These are phyloP conservation scores for Pseudomyrmex cubaensis DNA, from an alignment of 1,140 invertebrate genomes.

Conservation along the genomic window DNA sequence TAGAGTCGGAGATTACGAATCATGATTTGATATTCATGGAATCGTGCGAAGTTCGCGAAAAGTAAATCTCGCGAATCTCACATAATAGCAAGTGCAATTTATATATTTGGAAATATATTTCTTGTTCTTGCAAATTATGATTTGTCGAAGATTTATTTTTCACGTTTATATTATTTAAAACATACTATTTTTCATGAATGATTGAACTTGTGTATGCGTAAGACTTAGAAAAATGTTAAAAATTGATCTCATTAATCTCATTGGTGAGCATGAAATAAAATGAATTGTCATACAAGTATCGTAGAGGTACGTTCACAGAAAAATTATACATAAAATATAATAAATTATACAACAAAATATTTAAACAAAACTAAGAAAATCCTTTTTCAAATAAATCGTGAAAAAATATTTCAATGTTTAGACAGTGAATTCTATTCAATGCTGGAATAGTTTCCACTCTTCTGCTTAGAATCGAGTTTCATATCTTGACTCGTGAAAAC, in stretches of 20 bases:
- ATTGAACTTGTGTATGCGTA: constrained; percentile 28
- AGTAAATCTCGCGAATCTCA: background rate
- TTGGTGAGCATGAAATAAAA: constrained; percentile 7
- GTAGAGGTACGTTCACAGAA: constrained; percentile 37
- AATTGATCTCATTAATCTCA: constrained; percentile 51
- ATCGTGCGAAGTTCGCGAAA: too few species aligned
- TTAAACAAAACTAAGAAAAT: too few species aligned
- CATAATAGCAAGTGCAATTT: constrained; percentile 27
- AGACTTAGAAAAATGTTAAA: constrained; percentile 50
- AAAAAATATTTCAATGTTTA: constrained; percentile 25
- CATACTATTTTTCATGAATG: constrained; percentile 36
- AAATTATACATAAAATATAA: too few species aligned
- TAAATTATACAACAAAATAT: too few species aligned
- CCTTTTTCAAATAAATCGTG: constrained; percentile 8
- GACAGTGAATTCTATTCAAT: background rate
- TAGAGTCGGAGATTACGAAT: too few species aligned
- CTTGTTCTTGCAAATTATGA: constrained; percentile 31
- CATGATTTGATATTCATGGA: too few species aligned
- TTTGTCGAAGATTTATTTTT: constrained; percentile 14
- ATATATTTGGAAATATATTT: background rate
- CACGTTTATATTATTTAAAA: constrained; percentile 30
- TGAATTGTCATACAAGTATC: constrained; percentile 33
- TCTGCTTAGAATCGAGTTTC: too few species aligned
- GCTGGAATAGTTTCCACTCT: too few species aligned
- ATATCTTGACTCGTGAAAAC: too few species aligned